Evolutionary conservation across 2,797 vertebrate species (phyloP).

Genomic region (Sebastes kiyomatsui): DNA sequence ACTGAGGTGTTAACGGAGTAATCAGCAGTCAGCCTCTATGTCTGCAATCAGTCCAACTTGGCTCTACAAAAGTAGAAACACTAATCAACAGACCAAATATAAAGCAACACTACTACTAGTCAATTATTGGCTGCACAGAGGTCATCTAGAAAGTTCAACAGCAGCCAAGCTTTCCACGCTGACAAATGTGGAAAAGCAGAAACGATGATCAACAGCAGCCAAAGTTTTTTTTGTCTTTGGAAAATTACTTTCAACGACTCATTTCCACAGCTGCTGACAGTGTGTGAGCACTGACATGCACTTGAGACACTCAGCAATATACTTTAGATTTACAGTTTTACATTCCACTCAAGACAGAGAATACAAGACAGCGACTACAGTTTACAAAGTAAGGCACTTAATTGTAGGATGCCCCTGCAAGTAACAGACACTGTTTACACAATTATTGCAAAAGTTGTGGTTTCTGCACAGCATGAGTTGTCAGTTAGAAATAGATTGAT

Average conservation of each 20-base stretch:
- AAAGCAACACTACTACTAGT: background rate
- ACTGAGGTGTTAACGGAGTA: background rate
- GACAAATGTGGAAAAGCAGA: slow-evolving; percentile 28
- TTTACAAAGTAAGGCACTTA: slow-evolving; percentile 26
- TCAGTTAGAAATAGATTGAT: slow-evolving; percentile 1
- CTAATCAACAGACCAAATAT: background rate
- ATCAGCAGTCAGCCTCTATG: background rate
- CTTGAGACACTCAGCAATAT: background rate
- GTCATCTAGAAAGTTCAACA: slow-evolving; percentile 17
- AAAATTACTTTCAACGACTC: slow-evolving; percentile 34
- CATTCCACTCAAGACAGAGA: background rate
- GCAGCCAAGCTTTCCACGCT: slow-evolving; percentile 33
- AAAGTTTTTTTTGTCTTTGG: slow-evolving; percentile 21
- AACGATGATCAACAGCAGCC: background rate
- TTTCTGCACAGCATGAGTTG: background rate
- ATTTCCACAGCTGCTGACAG: slow-evolving; percentile 15
- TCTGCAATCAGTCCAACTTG: background rate
- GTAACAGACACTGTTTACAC: slow-evolving; percentile 34
- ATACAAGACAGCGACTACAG: background rate
- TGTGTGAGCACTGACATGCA: background rate
- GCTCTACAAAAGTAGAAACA: background rate
- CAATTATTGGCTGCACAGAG: background rate
- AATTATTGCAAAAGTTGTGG: slow-evolving; percentile 1
- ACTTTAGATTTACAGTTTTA: slow-evolving; percentile 12
- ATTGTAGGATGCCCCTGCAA: background rate